These are phyloP conservation scores for Mesoclemmys tuberculata DNA, from an alignment of 2,113 vertebrate genomes.

Conservation along the genomic window DNA sequence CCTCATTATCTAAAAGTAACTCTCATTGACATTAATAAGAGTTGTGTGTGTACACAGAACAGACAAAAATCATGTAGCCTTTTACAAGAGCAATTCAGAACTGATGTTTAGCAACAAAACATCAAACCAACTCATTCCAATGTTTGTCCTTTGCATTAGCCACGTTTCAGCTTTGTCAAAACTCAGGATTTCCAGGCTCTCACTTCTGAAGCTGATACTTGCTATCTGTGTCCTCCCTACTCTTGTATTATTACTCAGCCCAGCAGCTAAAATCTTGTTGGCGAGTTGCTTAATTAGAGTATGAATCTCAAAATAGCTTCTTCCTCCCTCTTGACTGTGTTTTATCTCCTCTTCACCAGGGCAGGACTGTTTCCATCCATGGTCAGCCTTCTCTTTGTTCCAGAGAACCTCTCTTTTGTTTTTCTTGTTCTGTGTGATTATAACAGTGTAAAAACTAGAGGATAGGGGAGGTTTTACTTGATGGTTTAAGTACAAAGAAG, in stretches of 20 bases:
- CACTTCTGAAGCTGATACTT: neutral
- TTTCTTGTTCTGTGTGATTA: neutral
- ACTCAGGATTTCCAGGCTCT: neutral
- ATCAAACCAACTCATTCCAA: neutral
- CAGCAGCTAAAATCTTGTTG: neutral
- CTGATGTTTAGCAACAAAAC: conserved; percentile 23
- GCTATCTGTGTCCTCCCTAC: neutral
- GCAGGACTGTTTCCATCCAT: neutral
- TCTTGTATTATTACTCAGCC: neutral
- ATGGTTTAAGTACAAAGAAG: neutral
- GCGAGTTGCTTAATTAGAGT: neutral
- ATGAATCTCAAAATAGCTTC: neutral
- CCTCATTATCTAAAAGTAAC: conserved; percentile 31
- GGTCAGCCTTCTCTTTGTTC: neutral
- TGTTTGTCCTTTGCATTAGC: neutral
- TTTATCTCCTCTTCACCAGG: neutral
- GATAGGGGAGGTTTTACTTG: neutral
- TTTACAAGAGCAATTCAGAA: conserved; percentile 14
- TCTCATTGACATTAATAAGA: conserved; percentile 61
- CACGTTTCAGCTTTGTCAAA: neutral
- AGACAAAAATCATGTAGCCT: conserved; percentile 5
- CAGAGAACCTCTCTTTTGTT: neutral
- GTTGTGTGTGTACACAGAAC: conserved; percentile 26
- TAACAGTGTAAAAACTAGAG: neutral
- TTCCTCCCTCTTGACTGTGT: neutral